phyloP scores from a whole-genome alignment of 2,113 vertebrate genomes.

The Pelecanus crispus region DNA sequence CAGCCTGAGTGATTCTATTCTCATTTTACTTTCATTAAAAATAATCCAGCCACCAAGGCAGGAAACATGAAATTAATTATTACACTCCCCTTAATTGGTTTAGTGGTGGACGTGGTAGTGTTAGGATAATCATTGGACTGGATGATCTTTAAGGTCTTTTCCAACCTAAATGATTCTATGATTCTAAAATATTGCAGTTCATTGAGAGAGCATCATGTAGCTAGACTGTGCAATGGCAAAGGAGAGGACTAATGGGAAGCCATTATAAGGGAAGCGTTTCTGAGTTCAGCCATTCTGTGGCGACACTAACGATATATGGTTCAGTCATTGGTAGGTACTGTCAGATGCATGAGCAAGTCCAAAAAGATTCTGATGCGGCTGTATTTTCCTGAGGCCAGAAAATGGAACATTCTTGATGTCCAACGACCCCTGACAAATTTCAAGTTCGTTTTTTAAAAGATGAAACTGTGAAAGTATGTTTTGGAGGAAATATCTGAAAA shows the following conservation, averaged over 20 bases:
- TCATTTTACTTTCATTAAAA: no score
- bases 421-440: neutral
- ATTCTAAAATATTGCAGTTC: neutral
- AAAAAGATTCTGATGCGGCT: neutral
- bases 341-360: neutral
- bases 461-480: neutral
- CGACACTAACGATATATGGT: fast-evolving
- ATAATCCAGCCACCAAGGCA: no score
- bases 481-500: neutral
- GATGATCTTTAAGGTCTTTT: no score
- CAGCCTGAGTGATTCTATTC: no score
- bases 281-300: neutral
- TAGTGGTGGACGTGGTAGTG: no score
- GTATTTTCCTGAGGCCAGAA: neutral
- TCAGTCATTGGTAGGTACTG: neutral
- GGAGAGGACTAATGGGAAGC: neutral
- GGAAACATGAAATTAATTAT: no score
- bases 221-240: neutral
- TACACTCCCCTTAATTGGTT: no score
- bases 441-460: neutral
- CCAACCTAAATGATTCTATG: no score
- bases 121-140: no score
- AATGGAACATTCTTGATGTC: neutral
- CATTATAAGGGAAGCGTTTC: neutral
- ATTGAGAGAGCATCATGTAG: neutral